Percentiles rank a stretch among this genome's conserved stretches.
phyloP scores from a whole-genome alignment of 2,888 invertebrate species.

The Tipula helvola region DNA sequence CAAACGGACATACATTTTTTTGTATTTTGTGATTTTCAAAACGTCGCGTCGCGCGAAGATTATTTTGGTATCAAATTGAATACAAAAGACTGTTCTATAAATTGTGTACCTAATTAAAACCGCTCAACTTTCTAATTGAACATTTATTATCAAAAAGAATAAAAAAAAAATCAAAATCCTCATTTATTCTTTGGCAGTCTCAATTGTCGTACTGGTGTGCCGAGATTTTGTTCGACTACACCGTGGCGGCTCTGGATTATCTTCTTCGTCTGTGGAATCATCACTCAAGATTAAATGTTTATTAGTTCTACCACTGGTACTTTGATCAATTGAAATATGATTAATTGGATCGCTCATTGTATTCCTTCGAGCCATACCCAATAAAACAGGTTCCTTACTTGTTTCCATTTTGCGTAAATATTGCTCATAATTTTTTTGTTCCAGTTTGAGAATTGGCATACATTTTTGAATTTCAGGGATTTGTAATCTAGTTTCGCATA shows the following conservation, averaged over 20 bases:
- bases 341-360: not conserved
- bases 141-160: no score
- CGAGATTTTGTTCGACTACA: conserved; percentile 40
- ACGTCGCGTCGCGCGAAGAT: no score
- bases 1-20: no score
- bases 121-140: no score
- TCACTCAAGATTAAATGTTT: conserved; percentile 31
- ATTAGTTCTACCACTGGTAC: not conserved
- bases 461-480: not conserved
- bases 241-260: conserved; percentile 28
- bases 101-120: no score
- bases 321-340: not conserved
- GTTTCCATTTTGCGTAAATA: no score
- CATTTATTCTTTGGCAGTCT: no score
- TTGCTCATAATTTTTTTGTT: not conserved
- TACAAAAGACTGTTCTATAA: no score
- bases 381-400: not conserved
- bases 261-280: conserved; percentile 36
- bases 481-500: not conserved
- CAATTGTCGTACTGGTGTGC: conserved; percentile 14
- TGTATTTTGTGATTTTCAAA: no score
- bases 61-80: no score
- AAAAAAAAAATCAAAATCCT: no score
- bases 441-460: not conserved
- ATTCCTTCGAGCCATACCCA: not conserved